Conservation (phyloP, 2,888 invertebrate species). For the Sussaba pulchella region DNA sequence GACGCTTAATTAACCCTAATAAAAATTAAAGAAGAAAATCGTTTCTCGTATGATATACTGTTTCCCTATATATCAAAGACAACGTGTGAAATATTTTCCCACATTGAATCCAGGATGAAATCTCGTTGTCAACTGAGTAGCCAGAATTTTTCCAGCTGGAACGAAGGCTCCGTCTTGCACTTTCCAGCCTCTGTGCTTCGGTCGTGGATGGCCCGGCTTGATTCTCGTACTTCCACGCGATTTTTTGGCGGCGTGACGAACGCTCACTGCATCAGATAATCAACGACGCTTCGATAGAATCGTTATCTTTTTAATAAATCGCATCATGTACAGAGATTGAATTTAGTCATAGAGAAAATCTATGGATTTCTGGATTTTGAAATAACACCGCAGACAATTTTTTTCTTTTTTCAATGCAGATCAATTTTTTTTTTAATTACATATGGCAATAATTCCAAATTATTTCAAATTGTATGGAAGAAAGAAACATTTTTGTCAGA, state of each 20-base stretch:
- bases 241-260: slow-evolving; percentile 91
- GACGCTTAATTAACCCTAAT: too few relatives aligned
- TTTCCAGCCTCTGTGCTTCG: slow-evolving; percentile 92
- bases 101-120: slow-evolving; percentile 94
- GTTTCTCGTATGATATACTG: not conserved
- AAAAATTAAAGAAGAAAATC: too few relatives aligned
- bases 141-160: slow-evolving; percentile 88
- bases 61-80: not conserved
- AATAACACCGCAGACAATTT: too few relatives aligned
- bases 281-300: not conserved
- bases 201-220: slow-evolving; percentile 86
- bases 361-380: too few relatives aligned
- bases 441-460: too few relatives aligned
- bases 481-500: too few relatives aligned
- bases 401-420: too few relatives aligned
- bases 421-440: too few relatives aligned
- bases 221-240: slow-evolving; percentile 90
- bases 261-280: slow-evolving; percentile 80
- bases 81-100: slow-evolving; percentile 72
- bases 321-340: not conserved
- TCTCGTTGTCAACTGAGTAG: slow-evolving; percentile 88
- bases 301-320: not conserved
- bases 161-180: slow-evolving; percentile 90
- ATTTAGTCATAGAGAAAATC: not conserved
- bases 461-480: too few relatives aligned